Percentiles rank a stretch among this genome's conserved stretches.
Conservation (phyloP, 2,888 invertebrate species). For the Psylliodes chrysocephalus region DNA sequence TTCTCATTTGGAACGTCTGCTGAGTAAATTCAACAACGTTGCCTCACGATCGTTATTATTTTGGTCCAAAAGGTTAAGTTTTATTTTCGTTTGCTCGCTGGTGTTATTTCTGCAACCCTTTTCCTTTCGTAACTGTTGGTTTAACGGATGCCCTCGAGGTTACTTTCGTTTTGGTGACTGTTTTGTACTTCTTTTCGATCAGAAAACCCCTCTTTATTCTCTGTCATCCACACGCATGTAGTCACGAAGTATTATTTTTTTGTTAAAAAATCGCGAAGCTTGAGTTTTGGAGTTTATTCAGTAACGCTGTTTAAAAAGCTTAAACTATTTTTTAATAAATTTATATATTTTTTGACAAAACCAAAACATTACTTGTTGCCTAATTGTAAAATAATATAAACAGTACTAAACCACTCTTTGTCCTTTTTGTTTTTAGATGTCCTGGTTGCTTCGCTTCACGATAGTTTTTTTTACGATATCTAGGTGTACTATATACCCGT, state of each 20-base stretch:
- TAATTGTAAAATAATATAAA: no score
- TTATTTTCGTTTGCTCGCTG: conserved; percentile 53
- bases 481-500: no score
- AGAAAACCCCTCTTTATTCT: not conserved
- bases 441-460: no score
- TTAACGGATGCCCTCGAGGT: conserved; percentile 51
- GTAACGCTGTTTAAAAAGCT: no score
- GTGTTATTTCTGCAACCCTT: conserved; percentile 56
- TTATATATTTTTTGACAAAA: no score
- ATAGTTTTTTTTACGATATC: no score
- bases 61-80: conserved; percentile 49
- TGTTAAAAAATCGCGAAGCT: no score
- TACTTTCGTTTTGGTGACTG: conserved; percentile 43
- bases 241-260: not conserved
- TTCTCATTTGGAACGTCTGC: conserved; percentile 36
- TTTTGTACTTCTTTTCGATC: conserved; percentile 42
- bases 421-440: no score
- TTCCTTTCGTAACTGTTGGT: conserved; percentile 49
- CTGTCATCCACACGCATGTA: not conserved
- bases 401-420: no score
- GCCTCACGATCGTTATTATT: conserved; percentile 40
- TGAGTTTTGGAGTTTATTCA: no score
- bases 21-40: conserved; percentile 35
- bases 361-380: no score
- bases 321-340: no score